Conservation (phyloP, 2,888 invertebrate species). For the Callosobruchus maculatus region DNA sequence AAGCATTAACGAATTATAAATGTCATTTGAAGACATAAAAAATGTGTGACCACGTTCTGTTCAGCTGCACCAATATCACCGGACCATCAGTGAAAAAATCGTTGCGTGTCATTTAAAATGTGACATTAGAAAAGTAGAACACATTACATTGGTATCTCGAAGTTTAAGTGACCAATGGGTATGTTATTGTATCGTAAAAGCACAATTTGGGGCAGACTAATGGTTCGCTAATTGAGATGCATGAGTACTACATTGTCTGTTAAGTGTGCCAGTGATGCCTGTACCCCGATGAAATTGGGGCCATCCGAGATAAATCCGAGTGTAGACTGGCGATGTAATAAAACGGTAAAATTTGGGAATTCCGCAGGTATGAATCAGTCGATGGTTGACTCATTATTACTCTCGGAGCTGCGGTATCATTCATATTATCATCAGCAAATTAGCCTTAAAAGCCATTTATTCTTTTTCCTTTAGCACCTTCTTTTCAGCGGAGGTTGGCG, state of each 20-base stretch:
- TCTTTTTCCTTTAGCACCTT: no score
- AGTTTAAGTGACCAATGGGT: neutral
- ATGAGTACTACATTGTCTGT: neutral
- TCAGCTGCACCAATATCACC: neutral
- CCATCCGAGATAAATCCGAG: neutral
- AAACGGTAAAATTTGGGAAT: neutral
- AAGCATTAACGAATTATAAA: no score
- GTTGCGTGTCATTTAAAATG: neutral
- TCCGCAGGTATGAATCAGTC: neutral
- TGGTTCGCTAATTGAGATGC: neutral
- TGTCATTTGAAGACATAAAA: no score
- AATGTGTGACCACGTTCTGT: neutral
- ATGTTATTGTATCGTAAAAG: neutral
- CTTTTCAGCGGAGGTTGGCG: no score
- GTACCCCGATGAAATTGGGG: neutral
- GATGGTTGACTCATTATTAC: neutral
- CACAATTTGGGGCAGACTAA: neutral
- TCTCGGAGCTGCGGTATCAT: neutral
- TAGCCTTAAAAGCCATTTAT: no score
- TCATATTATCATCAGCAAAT: neutral
- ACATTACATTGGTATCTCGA: neutral
- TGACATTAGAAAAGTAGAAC: neutral
- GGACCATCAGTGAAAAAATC: neutral
- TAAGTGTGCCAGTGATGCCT: neutral
- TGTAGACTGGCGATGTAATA: neutral